Conservation (phyloP, 2,797 vertebrate species). For the Coregonus suidteri region DNA sequence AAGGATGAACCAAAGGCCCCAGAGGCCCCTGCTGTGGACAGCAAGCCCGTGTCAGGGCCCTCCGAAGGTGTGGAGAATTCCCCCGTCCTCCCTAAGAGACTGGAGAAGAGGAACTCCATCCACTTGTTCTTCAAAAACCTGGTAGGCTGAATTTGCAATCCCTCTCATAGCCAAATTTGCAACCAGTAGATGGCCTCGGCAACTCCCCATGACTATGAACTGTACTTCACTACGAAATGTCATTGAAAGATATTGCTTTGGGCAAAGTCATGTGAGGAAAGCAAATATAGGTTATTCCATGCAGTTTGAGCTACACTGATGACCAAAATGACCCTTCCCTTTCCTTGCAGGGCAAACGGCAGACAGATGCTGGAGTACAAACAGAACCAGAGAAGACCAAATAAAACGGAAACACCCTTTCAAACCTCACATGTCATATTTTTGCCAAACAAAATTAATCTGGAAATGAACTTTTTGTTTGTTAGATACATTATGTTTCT, state of each 20-base stretch:
- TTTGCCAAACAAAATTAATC: neutral
- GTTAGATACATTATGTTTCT: conserved; percentile 37
- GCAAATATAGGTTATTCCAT: no score
- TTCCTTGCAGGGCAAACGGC: conserved; percentile 84
- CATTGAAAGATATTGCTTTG: no score
- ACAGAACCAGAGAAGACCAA: conserved; percentile 93
- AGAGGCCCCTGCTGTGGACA: conserved; percentile 58
- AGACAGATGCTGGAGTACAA: conserved; percentile 88
- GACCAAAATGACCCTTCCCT: neutral
- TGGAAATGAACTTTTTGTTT: conserved; percentile 31
- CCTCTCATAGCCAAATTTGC: neutral
- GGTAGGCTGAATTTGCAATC: conserved; percentile 69
- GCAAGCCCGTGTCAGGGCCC: conserved; percentile 59
- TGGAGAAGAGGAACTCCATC: conserved; percentile 91
- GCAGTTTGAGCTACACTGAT: neutral
- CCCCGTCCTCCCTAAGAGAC: conserved; percentile 70
- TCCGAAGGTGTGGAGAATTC: conserved; percentile 73
- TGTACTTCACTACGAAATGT: no score
- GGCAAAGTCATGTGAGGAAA: no score
- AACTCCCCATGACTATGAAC: neutral
- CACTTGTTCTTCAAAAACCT: conserved; percentile 90
- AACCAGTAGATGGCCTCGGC: conserved; percentile 71
- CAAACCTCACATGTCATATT: neutral
- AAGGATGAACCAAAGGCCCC: conserved; percentile 73
- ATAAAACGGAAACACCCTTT: conserved; percentile 69